A percentile compares a stretch with the other conserved stretches of the same genome.
Conservation (phyloP, 2,888 invertebrate species). For the Tipula helvola region DNA sequence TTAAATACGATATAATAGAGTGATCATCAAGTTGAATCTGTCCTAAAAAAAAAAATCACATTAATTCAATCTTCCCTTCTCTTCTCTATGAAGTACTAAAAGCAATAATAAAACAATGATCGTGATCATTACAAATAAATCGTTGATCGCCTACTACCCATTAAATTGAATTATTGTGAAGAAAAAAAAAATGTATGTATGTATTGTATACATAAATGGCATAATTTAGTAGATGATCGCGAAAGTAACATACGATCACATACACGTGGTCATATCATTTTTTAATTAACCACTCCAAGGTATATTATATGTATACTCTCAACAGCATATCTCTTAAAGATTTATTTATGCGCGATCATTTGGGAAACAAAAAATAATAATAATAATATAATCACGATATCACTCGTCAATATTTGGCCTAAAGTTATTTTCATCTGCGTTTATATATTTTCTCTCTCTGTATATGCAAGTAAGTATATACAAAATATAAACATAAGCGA, state of each 20-base stretch:
- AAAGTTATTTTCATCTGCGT: background rate
- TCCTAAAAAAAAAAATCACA: too few relatives aligned
- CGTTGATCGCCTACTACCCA: background rate
- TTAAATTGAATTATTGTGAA: background rate
- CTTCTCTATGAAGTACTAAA: too few relatives aligned
- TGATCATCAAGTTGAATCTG: too few relatives aligned
- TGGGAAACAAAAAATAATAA: background rate
- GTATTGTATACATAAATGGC: background rate
- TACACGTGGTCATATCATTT: background rate
- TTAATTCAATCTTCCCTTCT: too few relatives aligned
- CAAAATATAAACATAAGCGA: background rate
- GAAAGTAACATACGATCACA: background rate
- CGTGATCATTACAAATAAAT: background rate
- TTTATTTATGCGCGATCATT: background rate
- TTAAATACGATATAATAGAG: background rate
- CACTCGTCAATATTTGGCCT: background rate
- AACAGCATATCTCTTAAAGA: background rate
- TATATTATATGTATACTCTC: background rate
- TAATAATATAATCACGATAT: background rate
- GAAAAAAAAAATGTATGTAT: background rate
- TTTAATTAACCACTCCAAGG: background rate
- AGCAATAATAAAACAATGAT: background rate
- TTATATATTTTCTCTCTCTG: background rate
- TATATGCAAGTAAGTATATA: background rate
- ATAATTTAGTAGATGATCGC: background rate